Evolutionary conservation across 2,797 vertebrate species (phyloP).

Genomic region (Myripristis jacobus): DNA sequence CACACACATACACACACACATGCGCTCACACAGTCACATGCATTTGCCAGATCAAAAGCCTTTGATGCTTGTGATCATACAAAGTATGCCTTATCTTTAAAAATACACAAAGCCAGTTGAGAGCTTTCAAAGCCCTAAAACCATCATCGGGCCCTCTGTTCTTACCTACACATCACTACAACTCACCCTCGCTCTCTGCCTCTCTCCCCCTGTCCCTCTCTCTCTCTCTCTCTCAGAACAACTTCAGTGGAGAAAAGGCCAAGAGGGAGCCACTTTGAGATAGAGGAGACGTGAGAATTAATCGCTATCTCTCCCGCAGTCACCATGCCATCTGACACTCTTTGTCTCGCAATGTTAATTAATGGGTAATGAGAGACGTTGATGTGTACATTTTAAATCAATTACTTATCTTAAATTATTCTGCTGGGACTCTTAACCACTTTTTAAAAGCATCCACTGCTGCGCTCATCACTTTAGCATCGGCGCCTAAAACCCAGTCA

Average conservation of each 20-base stretch:
- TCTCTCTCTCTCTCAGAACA: conserved; percentile 14
- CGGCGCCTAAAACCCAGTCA: conserved; percentile 18
- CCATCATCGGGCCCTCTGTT: conserved; percentile 22
- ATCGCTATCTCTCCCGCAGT: conserved; percentile 46
- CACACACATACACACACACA: not conserved
- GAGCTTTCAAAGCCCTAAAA: conserved; percentile 50
- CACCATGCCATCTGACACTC: conserved; percentile 41
- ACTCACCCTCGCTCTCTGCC: not conserved
- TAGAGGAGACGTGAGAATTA: conserved; percentile 44
- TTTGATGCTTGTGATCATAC: conserved; percentile 42
- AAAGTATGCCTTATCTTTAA: conserved; percentile 46
- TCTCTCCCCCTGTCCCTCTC: conserved; percentile 27
- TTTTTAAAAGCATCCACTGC: conserved; percentile 4
- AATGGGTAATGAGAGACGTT: conserved; percentile 60
- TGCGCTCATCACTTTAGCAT: conserved; percentile 40
- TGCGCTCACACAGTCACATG: not conserved
- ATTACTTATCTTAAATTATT: conserved; percentile 42
- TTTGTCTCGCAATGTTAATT: conserved; percentile 54
- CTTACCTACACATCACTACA: conserved; percentile 26
- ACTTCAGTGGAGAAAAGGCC: conserved; percentile 25
- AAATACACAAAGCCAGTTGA: conserved; percentile 49
- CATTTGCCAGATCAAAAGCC: conserved; percentile 26
- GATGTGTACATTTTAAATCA: conserved; percentile 66
- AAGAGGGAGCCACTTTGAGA: conserved; percentile 40
- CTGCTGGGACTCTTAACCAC: conserved; percentile 20